phyloP scores from a whole-genome alignment of 64 coral and sea anemone genomes.

The Pocillopora verrucosa region DNA sequence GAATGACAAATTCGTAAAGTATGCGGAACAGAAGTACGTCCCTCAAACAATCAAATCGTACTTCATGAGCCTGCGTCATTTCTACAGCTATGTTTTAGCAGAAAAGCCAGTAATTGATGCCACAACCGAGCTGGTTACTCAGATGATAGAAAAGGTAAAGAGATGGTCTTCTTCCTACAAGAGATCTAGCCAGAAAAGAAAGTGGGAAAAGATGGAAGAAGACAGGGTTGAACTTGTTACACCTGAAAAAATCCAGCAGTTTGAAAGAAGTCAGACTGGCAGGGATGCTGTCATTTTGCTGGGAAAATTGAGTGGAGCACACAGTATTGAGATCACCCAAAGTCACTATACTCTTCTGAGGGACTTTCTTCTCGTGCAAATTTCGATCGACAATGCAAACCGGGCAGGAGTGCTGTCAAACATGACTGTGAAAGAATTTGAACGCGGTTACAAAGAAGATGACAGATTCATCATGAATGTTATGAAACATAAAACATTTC shows the following conservation, averaged over 20 bases:
- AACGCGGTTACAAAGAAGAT: slow-evolving; percentile 14
- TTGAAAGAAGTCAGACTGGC: too few relatives aligned
- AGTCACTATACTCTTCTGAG: slow-evolving; percentile 41
- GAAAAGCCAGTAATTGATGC: too few relatives aligned
- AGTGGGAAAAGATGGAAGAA: too few relatives aligned
- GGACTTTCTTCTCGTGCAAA: slow-evolving; percentile 29
- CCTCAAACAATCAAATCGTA: slow-evolving; percentile 37
- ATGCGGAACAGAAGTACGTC: slow-evolving; percentile 23
- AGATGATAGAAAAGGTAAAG: too few relatives aligned
- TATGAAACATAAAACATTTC: slow-evolving; percentile 21
- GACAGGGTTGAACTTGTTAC: too few relatives aligned
- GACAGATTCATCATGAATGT: slow-evolving; percentile 23
- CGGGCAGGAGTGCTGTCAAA: slow-evolving; percentile 36
- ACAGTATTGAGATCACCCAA: slow-evolving; percentile 50
- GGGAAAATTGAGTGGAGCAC: too few relatives aligned
- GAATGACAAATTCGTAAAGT: not conserved
- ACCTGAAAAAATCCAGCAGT: too few relatives aligned
- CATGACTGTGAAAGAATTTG: slow-evolving; percentile 36
- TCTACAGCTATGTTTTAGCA: slow-evolving; percentile 24
- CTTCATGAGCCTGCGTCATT: slow-evolving; percentile 10
- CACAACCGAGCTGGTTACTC: too few relatives aligned
- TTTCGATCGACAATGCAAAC: slow-evolving; percentile 25
- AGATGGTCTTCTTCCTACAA: too few relatives aligned
- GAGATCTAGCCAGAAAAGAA: too few relatives aligned
- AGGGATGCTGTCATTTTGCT: too few relatives aligned